phyloP scores from a whole-genome alignment of 2,888 invertebrate species.

The Sacculina carcini region DNA sequence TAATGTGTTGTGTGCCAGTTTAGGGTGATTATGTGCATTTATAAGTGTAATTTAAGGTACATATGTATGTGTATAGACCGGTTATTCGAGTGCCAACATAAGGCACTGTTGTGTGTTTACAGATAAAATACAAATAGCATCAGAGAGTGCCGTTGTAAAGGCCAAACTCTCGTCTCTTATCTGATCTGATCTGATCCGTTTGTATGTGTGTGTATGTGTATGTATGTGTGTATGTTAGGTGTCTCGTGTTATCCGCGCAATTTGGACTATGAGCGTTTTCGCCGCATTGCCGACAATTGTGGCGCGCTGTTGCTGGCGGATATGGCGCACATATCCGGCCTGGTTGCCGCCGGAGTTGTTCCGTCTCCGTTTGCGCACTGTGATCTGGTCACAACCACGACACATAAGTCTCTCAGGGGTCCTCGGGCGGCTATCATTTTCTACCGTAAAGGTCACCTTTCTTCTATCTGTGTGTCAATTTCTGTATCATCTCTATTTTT shows the following conservation, averaged over 20 bases:
- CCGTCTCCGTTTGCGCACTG: constrained; percentile 71
- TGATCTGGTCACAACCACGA: constrained; percentile 80
- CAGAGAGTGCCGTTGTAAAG: too few relatives aligned
- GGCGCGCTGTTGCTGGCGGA: constrained; percentile 72
- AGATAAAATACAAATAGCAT: too few relatives aligned
- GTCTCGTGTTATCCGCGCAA: constrained; percentile 78
- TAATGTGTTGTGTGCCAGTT: too few relatives aligned
- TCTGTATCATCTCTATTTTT: not conserved
- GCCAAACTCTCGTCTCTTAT: too few relatives aligned
- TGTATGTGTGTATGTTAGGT: constrained; percentile 25
- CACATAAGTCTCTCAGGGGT: constrained; percentile 65
- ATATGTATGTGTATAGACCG: too few relatives aligned
- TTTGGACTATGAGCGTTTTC: constrained; percentile 50
- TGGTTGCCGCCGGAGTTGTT: constrained; percentile 65
- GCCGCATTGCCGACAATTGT: constrained; percentile 40
- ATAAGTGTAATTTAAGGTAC: too few relatives aligned
- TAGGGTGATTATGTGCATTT: too few relatives aligned
- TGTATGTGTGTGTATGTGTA: too few relatives aligned
- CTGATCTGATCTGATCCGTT: too few relatives aligned
- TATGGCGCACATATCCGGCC: constrained; percentile 85
- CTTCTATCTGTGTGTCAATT: not conserved
- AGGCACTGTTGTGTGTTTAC: too few relatives aligned
- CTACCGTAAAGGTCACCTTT: constrained; percentile 43
- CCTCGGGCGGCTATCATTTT: constrained; percentile 70
- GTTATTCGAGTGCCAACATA: too few relatives aligned